Evolutionary conservation across 2,797 vertebrate genomes (phyloP).

Genomic region (Neopelma chrysocephalum): DNA sequence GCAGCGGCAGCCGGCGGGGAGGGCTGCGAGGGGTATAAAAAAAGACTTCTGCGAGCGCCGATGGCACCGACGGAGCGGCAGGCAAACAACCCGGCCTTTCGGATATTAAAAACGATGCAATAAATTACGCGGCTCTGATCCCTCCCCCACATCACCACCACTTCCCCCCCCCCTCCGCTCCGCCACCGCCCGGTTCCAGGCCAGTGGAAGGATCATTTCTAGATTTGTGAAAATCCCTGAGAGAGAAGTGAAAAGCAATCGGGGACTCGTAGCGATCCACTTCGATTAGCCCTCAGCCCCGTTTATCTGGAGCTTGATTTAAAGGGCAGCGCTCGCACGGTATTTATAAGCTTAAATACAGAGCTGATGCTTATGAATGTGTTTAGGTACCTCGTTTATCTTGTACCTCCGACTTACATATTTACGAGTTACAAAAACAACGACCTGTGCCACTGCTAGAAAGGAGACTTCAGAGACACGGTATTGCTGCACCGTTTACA

Average conservation of each 20-base stretch:
- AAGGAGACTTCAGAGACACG: neutral
- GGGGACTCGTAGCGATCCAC: constrained; percentile 4
- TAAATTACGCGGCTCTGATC: neutral
- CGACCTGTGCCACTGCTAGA: neutral
- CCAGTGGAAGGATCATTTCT: constrained; percentile 11
- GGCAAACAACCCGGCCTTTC: neutral
- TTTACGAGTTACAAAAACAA: constrained; percentile 14
- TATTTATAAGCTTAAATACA: constrained; percentile 35
- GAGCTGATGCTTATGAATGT: constrained; percentile 22
- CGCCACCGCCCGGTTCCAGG: neutral
- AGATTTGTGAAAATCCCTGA: constrained; percentile 19
- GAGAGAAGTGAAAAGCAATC: neutral
- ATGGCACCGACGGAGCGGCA: neutral
- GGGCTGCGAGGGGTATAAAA: neutral
- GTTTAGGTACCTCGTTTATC: constrained; percentile 23
- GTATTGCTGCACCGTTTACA: neutral
- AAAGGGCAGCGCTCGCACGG: neutral
- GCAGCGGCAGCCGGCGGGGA: constrained; percentile 35
- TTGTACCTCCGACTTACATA: neutral
- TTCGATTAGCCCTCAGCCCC: constrained; percentile 54
- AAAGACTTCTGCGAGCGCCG: neutral
- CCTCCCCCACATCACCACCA: neutral
- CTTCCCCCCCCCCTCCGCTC: neutral
- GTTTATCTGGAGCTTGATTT: constrained; percentile 31
- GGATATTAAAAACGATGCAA: neutral